Base-by-base conservation (phyloP, 2,888 invertebrate species). In the Chrysolina haemoptera region DNA sequence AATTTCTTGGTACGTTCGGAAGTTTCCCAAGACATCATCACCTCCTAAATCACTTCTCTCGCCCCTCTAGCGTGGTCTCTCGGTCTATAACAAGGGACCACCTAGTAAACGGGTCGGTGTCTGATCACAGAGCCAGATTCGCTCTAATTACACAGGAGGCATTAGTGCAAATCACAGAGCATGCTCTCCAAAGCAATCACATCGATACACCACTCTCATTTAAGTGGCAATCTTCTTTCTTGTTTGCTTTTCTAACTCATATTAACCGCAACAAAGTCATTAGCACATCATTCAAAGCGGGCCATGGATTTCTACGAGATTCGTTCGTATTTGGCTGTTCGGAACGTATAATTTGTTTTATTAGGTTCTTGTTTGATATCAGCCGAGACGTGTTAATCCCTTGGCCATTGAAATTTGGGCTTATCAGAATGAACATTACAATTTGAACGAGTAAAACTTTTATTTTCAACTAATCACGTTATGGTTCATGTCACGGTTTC, bases 141-240 rank as follows among this genome's bases (percentile, higher is more conserved):
- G 80, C 76, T 80, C 78, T 82, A 81, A 82, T 82, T 81, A 82
- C 71, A 78, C 65, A 68, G 76, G 74, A 80, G 79, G 77, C 75
- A 76, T 76, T 70, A 71, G 79, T 77, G 76, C 79, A 79, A 80
- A 80, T 80, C 76, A 80, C 77, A 79, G 78, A 71, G 77, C 66
- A 69, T 66, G 48, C 22, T 63, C 70, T 71, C 66, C 20, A 41
- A 66, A 73, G 59, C 66, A 73, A 73, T 73, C 69, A 70, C 63
- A 70, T 70, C 69, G 59, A 59, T 59, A 59, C 59, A 59, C 73
- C 69, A 69, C 72, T 74, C 74, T 65, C 74, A 70, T 72, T 76
- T 74, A 76, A 73, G 72, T 71, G 66, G 71, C 66, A 67, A 71
- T 71, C 67, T 64, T 65, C 55, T 62, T 62, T 66, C 62, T 62